Evolutionary conservation across 1,140 invertebrate genomes (phyloP).

Genomic region (Teleopsis dalmanni): DNA sequence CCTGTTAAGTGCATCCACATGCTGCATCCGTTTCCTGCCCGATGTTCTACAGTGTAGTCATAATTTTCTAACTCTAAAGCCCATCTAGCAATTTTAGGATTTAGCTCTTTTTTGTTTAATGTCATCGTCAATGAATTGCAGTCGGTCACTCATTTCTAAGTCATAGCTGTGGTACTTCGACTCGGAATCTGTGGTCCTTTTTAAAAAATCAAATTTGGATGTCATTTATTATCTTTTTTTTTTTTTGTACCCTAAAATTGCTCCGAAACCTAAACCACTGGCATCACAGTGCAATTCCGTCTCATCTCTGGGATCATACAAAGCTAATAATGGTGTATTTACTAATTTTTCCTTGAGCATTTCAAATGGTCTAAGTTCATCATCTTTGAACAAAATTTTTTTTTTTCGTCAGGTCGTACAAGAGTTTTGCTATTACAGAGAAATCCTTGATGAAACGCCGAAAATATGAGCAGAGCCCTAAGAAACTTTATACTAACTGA

Average conservation of each 20-base stretch:
- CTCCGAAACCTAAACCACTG: slow-evolving; percentile 20
- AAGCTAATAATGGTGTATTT: slow-evolving; percentile 20
- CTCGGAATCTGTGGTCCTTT: slow-evolving; percentile 35
- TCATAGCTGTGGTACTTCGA: slow-evolving; percentile 45
- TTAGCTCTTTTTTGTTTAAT: slow-evolving; percentile 39
- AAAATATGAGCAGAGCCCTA: slow-evolving; percentile 20
- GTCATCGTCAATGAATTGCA: slow-evolving; percentile 40
- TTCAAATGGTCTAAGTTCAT: slow-evolving; percentile 20
- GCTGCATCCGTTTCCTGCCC: slow-evolving; percentile 32
- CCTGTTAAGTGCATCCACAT: slow-evolving; percentile 26
- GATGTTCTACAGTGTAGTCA: slow-evolving; percentile 11
- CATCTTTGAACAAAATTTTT: slow-evolving; percentile 17
- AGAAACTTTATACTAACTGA: slow-evolving; percentile 18
- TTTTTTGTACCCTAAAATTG: slow-evolving; percentile 20
- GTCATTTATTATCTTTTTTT: slow-evolving; percentile 15
- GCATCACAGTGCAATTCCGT: slow-evolving; percentile 28
- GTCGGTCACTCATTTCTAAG: slow-evolving; percentile 44
- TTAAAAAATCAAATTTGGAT: slow-evolving; percentile 42
- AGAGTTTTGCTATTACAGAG: slow-evolving; percentile 20
- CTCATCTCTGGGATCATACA: slow-evolving; percentile 16
- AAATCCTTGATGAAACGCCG: slow-evolving; percentile 23
- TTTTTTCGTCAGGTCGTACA: slow-evolving; percentile 26
- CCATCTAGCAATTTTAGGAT: slow-evolving; percentile 35
- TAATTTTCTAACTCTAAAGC: slow-evolving; percentile 19
- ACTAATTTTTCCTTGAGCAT: slow-evolving; percentile 18